Base-by-base conservation (phyloP, 1,140 invertebrate genomes). In the Leptopilina clavipes region DNA sequence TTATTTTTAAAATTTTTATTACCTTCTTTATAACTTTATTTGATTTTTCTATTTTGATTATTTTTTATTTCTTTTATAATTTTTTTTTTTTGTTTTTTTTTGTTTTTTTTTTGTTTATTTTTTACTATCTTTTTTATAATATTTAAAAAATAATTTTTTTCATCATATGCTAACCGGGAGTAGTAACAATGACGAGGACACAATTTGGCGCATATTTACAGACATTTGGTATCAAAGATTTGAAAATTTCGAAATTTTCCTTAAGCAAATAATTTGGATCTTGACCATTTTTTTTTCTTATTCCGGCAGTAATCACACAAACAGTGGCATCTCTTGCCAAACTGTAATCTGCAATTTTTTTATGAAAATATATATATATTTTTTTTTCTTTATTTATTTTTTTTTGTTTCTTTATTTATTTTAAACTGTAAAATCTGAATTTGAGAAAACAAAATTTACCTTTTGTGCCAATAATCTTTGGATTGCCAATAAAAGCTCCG, bases 251-350 rank as follows among this genome's bases (percentile, higher is more conserved):
- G 17, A 92, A 87, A 85, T 93, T 94, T 43, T 90, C 85, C 77
- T 93, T 88, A 9, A 93, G 90, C 73, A 93, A 78, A 72, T 87
- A 86, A 22, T 87, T 83, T n/a, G 89, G 80, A 14, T 89, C 88
- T 83, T 92, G 90, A 5, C 92, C 91, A 76, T 91, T 89, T 65
- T 89, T 83, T 83, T 92, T 90, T 43, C 89, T 86, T 22, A 87
- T 91, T 22, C 93, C 93, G 37, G 93, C 92, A n/a, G 93, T 92
- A 43, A 94, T 91, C 19, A 94, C 91, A 78, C 92, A 92, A 1
- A 94, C 84, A 31, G 91, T 89, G 10, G 93, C 93, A 12, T 91
- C 91, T 72, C 90, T 91, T 7, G 91, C 92, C 17, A 88, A 84
- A 12, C 86, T 77, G 78, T 92, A 93, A 86, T 93, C 93, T 92